Base-by-base conservation (phyloP, 2,888 invertebrate species). In the Operophtera brumata region DNA sequence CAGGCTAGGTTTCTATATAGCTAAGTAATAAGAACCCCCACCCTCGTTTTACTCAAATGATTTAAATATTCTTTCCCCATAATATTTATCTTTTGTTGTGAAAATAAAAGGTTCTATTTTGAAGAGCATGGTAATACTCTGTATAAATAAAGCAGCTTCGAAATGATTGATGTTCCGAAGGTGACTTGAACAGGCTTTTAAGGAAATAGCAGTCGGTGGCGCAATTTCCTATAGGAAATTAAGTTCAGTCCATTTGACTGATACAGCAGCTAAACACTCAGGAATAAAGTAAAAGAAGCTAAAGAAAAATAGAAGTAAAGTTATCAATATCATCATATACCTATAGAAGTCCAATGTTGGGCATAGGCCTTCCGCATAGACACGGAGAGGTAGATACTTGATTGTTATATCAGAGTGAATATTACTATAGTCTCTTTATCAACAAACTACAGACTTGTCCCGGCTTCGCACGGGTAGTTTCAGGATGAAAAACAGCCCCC, bases 191-290 rank as follows among this genome's bases (percentile, higher is more conserved):
- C 70, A 74, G 69, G 75, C 79, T 82, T 83, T 84, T 81, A 78
- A 73, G 76, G 71, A 84, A 86, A 80, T 77, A 70, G 73, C 67
- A 74, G 69, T 70, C 71, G 73, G 73, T 65, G 66, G 75, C 75
- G 78, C 80, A 85, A 87, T 89, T 88, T 89, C 88, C 88, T 80
- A 62, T 66, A 77, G 89, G 87, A 89, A 88, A 88, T 3, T 88
- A 83, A 81, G 76, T 75, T 80, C 77, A 77, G 68, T 70, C 77
- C 69, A 70, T 75, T 70, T 66, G 53, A 50, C 59, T 65, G 67
- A 67, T 64, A 66, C 61, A 64, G 54, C 54, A 60, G 54, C 57
- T 64, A 57, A 64, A 54, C 47, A 43, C 47, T 49, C 26, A 30
- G 44, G 30, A 57, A 45, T 50, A 44, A 46, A 26, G 34, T 20